Evolutionary conservation across 2,888 invertebrate genomes (phyloP).

Genomic region (Caenorhabditis sp.): DNA sequence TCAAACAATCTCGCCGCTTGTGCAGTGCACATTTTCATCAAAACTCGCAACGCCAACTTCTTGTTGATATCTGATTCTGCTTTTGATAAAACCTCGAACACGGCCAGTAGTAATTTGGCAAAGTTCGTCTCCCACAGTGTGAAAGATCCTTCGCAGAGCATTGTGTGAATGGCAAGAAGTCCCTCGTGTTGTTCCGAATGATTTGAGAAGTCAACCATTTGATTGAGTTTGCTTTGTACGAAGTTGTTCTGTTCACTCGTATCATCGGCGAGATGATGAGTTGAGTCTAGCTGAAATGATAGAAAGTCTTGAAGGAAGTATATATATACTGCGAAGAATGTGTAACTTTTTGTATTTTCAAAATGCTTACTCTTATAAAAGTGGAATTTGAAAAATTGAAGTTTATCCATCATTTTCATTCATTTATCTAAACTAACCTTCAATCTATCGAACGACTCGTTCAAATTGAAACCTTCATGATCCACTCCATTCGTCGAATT

Average conservation of each 20-base stretch:
- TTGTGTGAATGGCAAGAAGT: constrained; percentile 17
- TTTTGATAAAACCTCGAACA: constrained; percentile 20
- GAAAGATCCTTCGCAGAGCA: constrained; percentile 43
- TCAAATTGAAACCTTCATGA: constrained; percentile 15
- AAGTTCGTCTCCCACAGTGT: constrained; percentile 38
- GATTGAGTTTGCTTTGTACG: constrained; percentile 12
- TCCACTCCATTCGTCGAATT: constrained; percentile 6
- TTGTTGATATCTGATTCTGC: constrained; percentile 23
- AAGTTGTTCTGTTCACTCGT: constrained; percentile 16
- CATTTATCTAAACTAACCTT: constrained; percentile 11
- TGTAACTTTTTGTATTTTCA: too few relatives aligned
- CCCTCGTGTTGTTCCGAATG: constrained; percentile 20
- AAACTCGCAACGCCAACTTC: constrained; percentile 31
- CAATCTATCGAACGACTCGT: constrained; percentile 31
- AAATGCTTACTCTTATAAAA: too few relatives aligned
- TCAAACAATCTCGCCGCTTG: constrained; percentile 41
- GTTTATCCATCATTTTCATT: not conserved
- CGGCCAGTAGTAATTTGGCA: constrained; percentile 22
- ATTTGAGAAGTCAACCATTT: constrained; percentile 3
- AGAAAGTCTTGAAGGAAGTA: too few relatives aligned
- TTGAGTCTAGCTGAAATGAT: constrained; percentile 24
- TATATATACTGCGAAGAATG: too few relatives aligned
- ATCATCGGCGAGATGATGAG: constrained; percentile 29
- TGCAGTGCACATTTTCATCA: constrained; percentile 34
- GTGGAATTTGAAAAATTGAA: too few relatives aligned